Base-by-base conservation (phyloP, 2,888 invertebrate genomes). In the Rhodophaea formosa region DNA sequence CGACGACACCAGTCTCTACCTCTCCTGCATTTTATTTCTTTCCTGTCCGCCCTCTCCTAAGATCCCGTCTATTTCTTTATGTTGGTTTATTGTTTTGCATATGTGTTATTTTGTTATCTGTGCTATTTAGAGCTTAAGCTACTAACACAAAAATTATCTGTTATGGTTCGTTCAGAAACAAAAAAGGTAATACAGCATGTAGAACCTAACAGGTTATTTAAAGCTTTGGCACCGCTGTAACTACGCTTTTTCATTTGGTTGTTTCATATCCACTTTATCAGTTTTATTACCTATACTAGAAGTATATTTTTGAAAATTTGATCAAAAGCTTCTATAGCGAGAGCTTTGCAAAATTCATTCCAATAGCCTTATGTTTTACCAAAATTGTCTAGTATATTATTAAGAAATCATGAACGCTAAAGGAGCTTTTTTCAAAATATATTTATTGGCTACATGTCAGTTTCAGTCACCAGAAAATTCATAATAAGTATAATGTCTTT, bases 1-100 rank as follows among this genome's bases (percentile, higher is more conserved):
- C 88, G 84, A 86, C 80, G 79, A 84, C 77, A 80, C 88, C 79
- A 77, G 70, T 75, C 74, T 77, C 69, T 66, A 80, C 83, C 86
- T 65, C 60, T 77, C 88, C 71, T 79, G 82, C 80, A 75, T 79
- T 80, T 77, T 74, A 72, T 77, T 78, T 74, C 67, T 70, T 42
- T 67, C 69, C 67, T 60, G 56, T 74, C 76, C 75, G 56, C 71
- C 80, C 80, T 63, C 56, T 84, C 82, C 84, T 70, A 62, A 74
- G 70, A 66, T 84, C 85, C 86, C 65, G 23, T 80, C 85, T 83
- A 71, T 87, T 77, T 79, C n/a, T 75, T 83, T 86, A 77, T 68
- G 74, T 81, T 84, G 72, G 70, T 82, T 74, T 63, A 69, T 72
- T 88, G 62, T 72, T 86, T 90, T 84, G 88, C 86, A 73, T 77